Evolutionary conservation across 2,888 invertebrate species (phyloP).

Genomic region (Mellilla xanthometata): DNA sequence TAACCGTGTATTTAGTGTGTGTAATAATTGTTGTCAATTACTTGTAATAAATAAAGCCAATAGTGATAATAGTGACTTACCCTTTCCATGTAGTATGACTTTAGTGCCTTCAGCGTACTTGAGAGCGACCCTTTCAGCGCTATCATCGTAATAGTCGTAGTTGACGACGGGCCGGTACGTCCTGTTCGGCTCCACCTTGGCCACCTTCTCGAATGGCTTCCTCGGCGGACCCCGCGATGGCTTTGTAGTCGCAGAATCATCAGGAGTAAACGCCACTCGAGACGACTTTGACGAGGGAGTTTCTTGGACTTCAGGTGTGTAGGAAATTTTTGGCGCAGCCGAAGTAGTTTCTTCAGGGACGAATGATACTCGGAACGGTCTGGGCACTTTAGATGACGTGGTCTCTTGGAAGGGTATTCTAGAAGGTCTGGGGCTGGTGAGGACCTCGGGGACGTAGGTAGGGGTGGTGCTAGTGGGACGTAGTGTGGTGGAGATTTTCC

Average conservation of each 20-base stretch:
- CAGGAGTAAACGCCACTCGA: not conserved
- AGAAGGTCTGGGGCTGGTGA: slow-evolving; percentile 23
- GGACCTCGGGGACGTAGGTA: slow-evolving; percentile 30
- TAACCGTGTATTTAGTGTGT: too few species aligned
- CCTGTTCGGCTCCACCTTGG: slow-evolving; percentile 43
- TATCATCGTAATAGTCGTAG: slow-evolving; percentile 89
- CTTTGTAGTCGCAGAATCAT: not conserved
- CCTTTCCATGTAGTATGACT: slow-evolving; percentile 79
- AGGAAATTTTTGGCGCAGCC: not conserved
- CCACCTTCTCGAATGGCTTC: slow-evolving; percentile 58
- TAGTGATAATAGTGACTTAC: slow-evolving; percentile 43
- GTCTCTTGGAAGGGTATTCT: slow-evolving; percentile 12
- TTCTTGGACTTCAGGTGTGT: not conserved
- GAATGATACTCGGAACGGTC: slow-evolving; percentile 1
- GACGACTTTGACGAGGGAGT: too few species aligned
- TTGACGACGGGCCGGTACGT: slow-evolving; percentile 66
- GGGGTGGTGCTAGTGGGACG: slow-evolving; percentile 40
- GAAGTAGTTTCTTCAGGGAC: not conserved
- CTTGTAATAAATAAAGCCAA: not conserved
- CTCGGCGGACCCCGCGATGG: slow-evolving; percentile 37
- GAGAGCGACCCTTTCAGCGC: slow-evolving; percentile 76
- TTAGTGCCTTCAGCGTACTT: slow-evolving; percentile 79
- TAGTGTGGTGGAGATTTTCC: slow-evolving; percentile 61
- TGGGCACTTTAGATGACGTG: not conserved
- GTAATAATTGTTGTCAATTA: not conserved